phyloP scores from a whole-genome alignment of 2,888 invertebrate genomes.

The Agonopterix subpropinquella region DNA sequence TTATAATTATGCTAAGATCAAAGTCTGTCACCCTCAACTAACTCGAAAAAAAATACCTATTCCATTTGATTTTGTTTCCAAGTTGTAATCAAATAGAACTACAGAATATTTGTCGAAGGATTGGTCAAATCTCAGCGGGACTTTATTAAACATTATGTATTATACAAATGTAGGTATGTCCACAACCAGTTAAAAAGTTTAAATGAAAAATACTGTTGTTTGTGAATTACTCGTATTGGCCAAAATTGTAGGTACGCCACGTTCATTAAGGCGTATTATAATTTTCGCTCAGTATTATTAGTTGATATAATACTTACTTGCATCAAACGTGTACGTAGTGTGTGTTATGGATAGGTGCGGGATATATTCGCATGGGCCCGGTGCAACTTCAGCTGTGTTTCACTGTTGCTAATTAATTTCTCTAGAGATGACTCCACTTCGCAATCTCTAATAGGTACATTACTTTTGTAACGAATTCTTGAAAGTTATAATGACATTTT shows the following conservation, averaged over 20 bases:
- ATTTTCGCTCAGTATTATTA: conserved; percentile 69
- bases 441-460: neutral
- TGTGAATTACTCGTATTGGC: conserved; percentile 62
- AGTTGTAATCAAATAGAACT: neutral
- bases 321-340: conserved; percentile 27
- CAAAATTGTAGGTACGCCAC: conserved; percentile 63
- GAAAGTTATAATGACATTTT: neutral
- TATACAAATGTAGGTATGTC: neutral
- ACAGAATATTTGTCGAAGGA: neutral
- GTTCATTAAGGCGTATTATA: conserved; percentile 50
- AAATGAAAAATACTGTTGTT: conserved; percentile 22
- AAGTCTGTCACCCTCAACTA: too few relatives aligned
- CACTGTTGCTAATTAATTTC: conserved; percentile 4
- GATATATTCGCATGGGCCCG: conserved; percentile 47
- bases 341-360: conserved; percentile 25
- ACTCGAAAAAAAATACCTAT: too few relatives aligned
- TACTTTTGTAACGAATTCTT: neutral
- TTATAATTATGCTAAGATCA: too few relatives aligned
- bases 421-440: neutral
- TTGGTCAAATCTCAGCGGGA: conserved; percentile 1
- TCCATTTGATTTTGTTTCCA: too few relatives aligned
- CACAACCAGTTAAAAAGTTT: neutral
- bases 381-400: conserved; percentile 24
- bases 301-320: conserved; percentile 43
- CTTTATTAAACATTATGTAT: neutral